Percentiles rank a stretch among this genome's conserved stretches.
Evolutionary conservation across 2,113 vertebrate species (phyloP).

Genomic region (Dasyurus viverrinus): DNA sequence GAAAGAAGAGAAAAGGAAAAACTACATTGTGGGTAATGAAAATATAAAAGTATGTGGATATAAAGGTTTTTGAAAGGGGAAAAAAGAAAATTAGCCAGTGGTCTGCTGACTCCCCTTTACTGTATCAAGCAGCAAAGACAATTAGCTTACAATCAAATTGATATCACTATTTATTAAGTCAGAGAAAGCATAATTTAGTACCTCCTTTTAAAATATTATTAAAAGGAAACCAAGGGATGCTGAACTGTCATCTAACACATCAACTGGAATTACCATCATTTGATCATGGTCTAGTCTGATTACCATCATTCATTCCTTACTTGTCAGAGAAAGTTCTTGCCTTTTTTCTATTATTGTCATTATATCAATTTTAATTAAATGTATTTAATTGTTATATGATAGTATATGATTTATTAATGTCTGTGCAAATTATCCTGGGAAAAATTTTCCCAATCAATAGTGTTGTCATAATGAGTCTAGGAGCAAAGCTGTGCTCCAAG

Average conservation of each 20-base stretch:
- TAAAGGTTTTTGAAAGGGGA: background rate
- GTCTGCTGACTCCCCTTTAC: constrained; percentile 15
- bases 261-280: constrained; percentile 34
- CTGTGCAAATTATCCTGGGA: constrained; percentile 38
- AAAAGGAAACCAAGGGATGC: constrained; percentile 37
- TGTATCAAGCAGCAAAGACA: constrained; percentile 23
- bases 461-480: constrained; percentile 31
- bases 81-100: constrained; percentile 33
- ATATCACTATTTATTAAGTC: constrained; percentile 41
- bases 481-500: background rate
- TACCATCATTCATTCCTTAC: constrained; percentile 49
- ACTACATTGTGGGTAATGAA: background rate
- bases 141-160: constrained; percentile 27
- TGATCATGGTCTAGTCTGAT: constrained; percentile 34
- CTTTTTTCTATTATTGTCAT: constrained; percentile 60
- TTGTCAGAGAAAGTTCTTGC: constrained; percentile 23
- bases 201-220: constrained; percentile 40
- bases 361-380: constrained; percentile 56
- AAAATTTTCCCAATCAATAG: constrained; percentile 54
- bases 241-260: background rate
- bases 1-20: background rate
- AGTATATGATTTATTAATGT: constrained; percentile 71
- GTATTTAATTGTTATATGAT: constrained; percentile 49
- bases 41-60: background rate
- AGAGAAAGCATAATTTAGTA: constrained; percentile 9